Conservation (phyloP, 2,797 vertebrate species). For the Salmo trutta region DNA sequence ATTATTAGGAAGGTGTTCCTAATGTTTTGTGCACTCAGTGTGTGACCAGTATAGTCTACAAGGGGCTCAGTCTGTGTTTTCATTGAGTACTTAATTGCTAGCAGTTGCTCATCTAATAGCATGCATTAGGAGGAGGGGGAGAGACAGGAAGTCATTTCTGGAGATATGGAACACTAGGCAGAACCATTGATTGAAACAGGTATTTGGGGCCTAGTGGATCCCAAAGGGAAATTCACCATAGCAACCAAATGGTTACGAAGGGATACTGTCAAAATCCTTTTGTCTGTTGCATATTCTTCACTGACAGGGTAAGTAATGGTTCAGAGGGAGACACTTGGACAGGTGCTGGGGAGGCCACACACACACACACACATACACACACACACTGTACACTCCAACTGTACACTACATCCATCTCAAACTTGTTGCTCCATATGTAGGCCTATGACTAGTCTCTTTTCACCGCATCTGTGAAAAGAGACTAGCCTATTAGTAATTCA, state of each 20-base stretch:
- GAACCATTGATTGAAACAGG: neutral
- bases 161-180: neutral
- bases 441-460: neutral
- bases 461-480: neutral
- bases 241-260: neutral
- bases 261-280: neutral
- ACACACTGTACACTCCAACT: neutral
- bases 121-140: neutral
- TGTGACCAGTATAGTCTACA: no score
- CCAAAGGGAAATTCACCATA: neutral
- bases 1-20: no score
- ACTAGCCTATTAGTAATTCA: neutral
- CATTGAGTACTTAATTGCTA: neutral
- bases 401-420: neutral
- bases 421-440: neutral
- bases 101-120: neutral
- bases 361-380: neutral
- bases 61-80: neutral
- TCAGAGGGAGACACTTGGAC: neutral
- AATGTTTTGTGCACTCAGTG: no score
- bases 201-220: neutral
- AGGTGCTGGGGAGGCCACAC: neutral
- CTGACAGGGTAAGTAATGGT: neutral
- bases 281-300: neutral
- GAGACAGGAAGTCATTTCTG: neutral